These are phyloP conservation scores for Phengaris arion DNA, from an alignment of 2,888 invertebrate species.

Conservation along the genomic window DNA sequence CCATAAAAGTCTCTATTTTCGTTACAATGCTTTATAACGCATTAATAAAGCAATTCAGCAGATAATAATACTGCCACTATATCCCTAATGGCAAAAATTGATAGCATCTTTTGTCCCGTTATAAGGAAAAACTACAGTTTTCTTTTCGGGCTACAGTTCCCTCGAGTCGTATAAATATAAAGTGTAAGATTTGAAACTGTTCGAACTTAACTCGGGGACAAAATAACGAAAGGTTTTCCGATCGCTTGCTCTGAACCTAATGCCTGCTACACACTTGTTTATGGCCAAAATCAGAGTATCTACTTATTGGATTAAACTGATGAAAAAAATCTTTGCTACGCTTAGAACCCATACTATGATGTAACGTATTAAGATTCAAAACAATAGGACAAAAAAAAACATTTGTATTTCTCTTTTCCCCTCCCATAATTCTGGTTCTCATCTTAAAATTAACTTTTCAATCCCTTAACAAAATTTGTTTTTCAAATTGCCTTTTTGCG, in stretches of 20 bases:
- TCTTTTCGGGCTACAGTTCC: constrained; percentile 37
- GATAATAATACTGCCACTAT: constrained; percentile 27
- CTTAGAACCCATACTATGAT: too few relatives aligned
- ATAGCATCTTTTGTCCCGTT: constrained; percentile 36
- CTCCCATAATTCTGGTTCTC: constrained; percentile 17
- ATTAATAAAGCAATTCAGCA: constrained; percentile 24
- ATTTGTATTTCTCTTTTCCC: background rate
- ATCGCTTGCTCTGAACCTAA: constrained; percentile 32
- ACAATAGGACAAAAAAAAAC: background rate
- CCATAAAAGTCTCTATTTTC: constrained; percentile 25
- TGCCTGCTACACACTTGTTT: background rate
- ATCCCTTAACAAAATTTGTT: constrained; percentile 28
- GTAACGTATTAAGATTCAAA: background rate
- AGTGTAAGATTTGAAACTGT: constrained; percentile 35
- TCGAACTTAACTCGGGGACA: constrained; percentile 37
- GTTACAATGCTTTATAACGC: constrained; percentile 24
- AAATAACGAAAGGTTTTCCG: constrained; percentile 37
- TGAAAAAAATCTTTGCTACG: constrained; percentile 6
- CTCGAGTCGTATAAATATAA: constrained; percentile 40
- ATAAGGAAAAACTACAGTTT: constrained; percentile 37
- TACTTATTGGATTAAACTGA: background rate
- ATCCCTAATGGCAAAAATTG: constrained; percentile 36
- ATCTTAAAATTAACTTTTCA: constrained; percentile 28
- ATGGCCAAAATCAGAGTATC: background rate
- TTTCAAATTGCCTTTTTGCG: constrained; percentile 30